Percentiles rank a stretch among this genome's conserved stretches.
These are phyloP conservation scores for Phragmatobia fuliginosa DNA, from an alignment of 2,888 invertebrate genomes.

Conservation along the genomic window DNA sequence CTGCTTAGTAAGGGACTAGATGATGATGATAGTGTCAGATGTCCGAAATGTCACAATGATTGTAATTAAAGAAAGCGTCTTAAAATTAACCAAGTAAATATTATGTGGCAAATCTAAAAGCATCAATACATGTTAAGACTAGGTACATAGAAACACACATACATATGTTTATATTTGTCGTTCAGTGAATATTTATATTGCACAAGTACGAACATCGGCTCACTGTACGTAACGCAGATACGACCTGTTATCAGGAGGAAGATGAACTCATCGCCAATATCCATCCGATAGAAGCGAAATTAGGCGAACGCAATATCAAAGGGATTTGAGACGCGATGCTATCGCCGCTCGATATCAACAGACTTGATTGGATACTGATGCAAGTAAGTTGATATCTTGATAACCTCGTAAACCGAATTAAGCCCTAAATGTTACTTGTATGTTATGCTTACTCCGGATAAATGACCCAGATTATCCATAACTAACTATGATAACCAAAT, in stretches of 20 bases:
- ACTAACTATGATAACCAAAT: background rate
- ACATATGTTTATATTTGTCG: background rate
- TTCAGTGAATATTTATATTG: background rate
- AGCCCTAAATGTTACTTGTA: background rate
- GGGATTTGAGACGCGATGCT: constrained; percentile 4
- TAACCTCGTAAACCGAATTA: constrained; percentile 2
- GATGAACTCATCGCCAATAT: constrained; percentile 2
- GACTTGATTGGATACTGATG: constrained; percentile 9
- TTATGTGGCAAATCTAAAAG: background rate
- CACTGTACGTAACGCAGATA: background rate
- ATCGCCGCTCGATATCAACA: constrained; percentile 1
- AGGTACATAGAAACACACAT: no score
- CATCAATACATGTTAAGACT: background rate
- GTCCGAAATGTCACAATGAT: no score
- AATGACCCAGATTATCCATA: no score
- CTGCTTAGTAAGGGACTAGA: no score
- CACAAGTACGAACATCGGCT: background rate
- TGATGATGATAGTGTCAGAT: no score
- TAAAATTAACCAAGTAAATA: background rate
- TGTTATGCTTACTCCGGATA: background rate
- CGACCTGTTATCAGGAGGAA: background rate
- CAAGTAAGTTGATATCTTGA: constrained; percentile 1
- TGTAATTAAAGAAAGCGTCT: no score
- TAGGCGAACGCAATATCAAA: constrained; percentile 2
- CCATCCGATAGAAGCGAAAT: constrained; percentile 8